phyloP scores from a whole-genome alignment of 2,888 invertebrate species.

The Lasiommata megera region DNA sequence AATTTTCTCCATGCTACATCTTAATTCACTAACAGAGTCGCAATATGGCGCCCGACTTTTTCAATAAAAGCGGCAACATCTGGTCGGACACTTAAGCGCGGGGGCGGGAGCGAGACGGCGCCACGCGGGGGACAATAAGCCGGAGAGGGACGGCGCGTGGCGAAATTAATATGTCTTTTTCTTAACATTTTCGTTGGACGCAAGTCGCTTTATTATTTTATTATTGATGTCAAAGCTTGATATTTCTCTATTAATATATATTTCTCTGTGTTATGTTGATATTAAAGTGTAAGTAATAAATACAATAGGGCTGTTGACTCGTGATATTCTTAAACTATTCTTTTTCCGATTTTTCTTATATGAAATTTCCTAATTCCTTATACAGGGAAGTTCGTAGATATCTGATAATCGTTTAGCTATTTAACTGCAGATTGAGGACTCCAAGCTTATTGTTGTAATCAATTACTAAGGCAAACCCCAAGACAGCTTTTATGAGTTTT shows the following conservation, averaged over 20 bases:
- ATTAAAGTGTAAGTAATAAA: slow-evolving; percentile 20
- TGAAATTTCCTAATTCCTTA: no score
- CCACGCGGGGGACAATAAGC: slow-evolving; percentile 32
- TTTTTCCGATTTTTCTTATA: no score
- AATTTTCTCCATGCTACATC: slow-evolving; percentile 61
- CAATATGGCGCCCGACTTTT: slow-evolving; percentile 76
- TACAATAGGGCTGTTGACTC: neutral
- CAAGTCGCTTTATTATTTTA: slow-evolving; percentile 67
- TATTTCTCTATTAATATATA: slow-evolving; percentile 56
- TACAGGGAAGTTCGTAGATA: no score
- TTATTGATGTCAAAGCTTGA: slow-evolving; percentile 61
- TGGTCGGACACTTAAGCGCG: slow-evolving; percentile 74
- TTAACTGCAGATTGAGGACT: no score
- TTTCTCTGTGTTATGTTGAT: slow-evolving; percentile 37
- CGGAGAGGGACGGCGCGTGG: slow-evolving; percentile 46
- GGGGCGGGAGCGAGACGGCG: slow-evolving; percentile 56
- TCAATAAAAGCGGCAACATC: slow-evolving; percentile 78
- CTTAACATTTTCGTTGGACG: slow-evolving; percentile 63
- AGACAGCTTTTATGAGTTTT: no score
- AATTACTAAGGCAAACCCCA: no score
- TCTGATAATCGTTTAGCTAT: no score
- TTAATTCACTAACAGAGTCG: slow-evolving; percentile 73
- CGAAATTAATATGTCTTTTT: slow-evolving; percentile 79
- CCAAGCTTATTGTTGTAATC: no score
- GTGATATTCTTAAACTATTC: no score